Base-by-base conservation (phyloP, 2,888 invertebrate genomes). In the Liodrosophila aerea region DNA sequence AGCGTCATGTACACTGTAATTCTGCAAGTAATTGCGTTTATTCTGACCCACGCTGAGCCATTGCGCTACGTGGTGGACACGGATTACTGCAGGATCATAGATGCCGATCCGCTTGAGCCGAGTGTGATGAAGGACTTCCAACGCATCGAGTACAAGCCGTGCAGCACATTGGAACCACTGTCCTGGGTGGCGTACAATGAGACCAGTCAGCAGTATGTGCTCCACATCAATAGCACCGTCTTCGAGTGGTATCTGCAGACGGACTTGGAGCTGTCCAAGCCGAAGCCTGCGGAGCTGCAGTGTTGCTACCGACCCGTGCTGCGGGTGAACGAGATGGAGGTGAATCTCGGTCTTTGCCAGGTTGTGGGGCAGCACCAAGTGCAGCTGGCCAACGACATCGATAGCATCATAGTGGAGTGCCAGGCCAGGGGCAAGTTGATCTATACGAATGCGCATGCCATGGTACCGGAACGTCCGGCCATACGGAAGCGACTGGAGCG, bases 21-120 rank as follows among this genome's bases (percentile, higher is more conserved):
- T 13, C 0, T 51, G 11, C 11, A n/a, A n/a, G 12, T 15, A 0
- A 8, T 1, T 29, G 11, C 16, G 2, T 1, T 46, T n/a, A 0
- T 61, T 1, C 4, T 44, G 1, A 2, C 34, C 0, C 7, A 27
- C 2, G 2, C 15, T 8, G 13, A 60, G 31, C 34, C 45, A 11
- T 33, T 16, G 12, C 34, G 18, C 1, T 90, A 86, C 62, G 73
- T 90, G 15, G 89, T 90, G 7, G 87, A 92, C 90, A 93, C 92
- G 76, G 90, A 92, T 33, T 91, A 91, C 76, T 94, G 94, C 76
- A 92, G 91, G 78, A 93, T 94, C 82, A 91, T 92, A 4, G 92
- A 93, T 63, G 73, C 93, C 54, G 91, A 93, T 80, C 91, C 93
- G 2, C 92, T 92, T 65, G 92, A 92, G 51, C 68, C 82, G 4